Conservation (phyloP, 1,140 invertebrate species). For the Sminthurides bifidus region DNA sequence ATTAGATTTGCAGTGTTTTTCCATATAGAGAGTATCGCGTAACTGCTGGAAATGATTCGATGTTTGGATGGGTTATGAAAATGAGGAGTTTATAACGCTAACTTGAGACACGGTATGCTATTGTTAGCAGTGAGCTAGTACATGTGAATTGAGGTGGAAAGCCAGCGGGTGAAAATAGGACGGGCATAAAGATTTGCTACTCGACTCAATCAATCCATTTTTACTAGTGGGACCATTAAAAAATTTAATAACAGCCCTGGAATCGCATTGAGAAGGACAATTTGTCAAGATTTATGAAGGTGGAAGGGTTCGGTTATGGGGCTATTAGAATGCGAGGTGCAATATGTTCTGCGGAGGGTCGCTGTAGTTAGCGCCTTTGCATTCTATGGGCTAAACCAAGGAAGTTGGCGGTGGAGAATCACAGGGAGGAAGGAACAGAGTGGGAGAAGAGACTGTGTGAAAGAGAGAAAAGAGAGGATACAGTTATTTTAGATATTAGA, state of each 20-base stretch:
- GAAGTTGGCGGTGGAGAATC: background rate
- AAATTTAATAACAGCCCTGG: slow-evolving; percentile 32
- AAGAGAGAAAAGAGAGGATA: background rate
- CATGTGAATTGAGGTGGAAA: too few relatives aligned
- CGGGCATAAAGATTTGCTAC: background rate
- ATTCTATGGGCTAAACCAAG: background rate
- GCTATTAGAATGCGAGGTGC: slow-evolving; percentile 30
- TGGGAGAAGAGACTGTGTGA: background rate
- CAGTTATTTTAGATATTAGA: background rate
- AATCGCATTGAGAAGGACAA: slow-evolving; percentile 31
- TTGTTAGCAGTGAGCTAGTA: too few relatives aligned
- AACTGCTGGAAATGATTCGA: too few relatives aligned
- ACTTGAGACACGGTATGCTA: too few relatives aligned
- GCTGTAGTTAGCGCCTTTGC: too few relatives aligned
- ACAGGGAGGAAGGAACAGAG: background rate
- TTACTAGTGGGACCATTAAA: slow-evolving; percentile 31
- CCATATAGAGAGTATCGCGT: too few relatives aligned
- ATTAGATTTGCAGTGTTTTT: too few relatives aligned
- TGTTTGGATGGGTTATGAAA: too few relatives aligned
- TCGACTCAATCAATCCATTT: slow-evolving; percentile 30
- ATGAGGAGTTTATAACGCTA: too few relatives aligned
- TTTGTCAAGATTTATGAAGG: slow-evolving; percentile 33
- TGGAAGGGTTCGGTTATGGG: slow-evolving; percentile 25
- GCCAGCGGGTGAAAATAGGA: background rate
- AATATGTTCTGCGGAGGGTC: too few relatives aligned